These are phyloP conservation scores for Anoplophora glabripennis DNA, from an alignment of 1,140 invertebrate species.

Conservation along the genomic window DNA sequence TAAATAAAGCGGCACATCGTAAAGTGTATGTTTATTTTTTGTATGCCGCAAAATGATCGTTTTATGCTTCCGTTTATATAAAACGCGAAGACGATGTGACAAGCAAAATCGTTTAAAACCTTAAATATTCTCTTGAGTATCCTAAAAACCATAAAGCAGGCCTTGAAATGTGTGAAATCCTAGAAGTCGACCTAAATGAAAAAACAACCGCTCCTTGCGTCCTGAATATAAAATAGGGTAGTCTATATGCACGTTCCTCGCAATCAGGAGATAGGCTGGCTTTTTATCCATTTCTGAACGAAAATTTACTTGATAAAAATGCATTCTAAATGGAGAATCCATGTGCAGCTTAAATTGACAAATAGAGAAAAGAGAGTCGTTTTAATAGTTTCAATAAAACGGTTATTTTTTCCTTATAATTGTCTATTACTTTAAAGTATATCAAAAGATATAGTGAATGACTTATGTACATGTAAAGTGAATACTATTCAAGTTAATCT, in stretches of 20 bases:
- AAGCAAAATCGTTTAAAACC: neutral
- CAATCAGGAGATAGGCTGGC: slow-evolving; percentile 7
- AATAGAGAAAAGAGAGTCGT: too few species aligned
- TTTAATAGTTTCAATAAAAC: too few species aligned
- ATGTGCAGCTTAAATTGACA: too few species aligned
- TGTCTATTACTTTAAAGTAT: too few species aligned
- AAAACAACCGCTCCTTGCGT: slow-evolving; percentile 9
- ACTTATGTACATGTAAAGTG: too few species aligned
- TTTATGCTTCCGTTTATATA: neutral
- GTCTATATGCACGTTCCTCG: neutral
- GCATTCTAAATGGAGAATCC: too few species aligned
- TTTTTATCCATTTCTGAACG: neutral
- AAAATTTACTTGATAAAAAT: neutral
- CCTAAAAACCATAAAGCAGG: slow-evolving; percentile 13
- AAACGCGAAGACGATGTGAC: neutral
- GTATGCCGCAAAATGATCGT: too few species aligned
- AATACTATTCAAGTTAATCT: too few species aligned
- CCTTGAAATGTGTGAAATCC: slow-evolving; percentile 13
- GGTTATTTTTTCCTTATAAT: too few species aligned
- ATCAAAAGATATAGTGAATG: too few species aligned
- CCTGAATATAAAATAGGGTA: slow-evolving; percentile 16
- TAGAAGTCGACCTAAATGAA: slow-evolving; percentile 14
- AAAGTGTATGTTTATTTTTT: too few species aligned
- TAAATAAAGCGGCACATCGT: too few species aligned
- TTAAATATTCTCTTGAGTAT: slow-evolving; percentile 3